Evolutionary conservation across 92 coral and sea anemone genomes (phyloP), one percentile per base, ranked within the genome.

Genomic region (Pocillopora grandis): DNA sequence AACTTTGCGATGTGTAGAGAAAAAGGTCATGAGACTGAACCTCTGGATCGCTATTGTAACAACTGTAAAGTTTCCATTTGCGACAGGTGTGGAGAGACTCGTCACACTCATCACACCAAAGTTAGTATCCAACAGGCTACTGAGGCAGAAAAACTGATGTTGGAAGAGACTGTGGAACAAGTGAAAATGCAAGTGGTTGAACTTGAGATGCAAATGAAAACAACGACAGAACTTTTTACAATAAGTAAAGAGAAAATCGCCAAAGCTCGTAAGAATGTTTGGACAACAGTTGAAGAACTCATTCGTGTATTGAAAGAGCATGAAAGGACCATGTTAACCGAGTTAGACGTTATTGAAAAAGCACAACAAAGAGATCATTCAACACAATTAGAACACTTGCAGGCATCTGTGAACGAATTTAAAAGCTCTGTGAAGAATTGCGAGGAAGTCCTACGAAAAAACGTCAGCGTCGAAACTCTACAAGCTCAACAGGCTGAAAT

Each of bases 1-100:
- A 35, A 12, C 13, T 33, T 59, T 33, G 15, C 19, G 42, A 15
- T 35, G 70, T 76, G 80, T 16, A 61, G 31, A 76, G 68, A 76
- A 56, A 76, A 31, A 61, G 27, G 18, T 12, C 80, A 76, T 67
- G 80, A 76, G 56, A 76, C 60, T 33, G 69, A 76, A 60, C 56
- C 20, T 12, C 56, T 79, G 61, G 49, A 48, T 19, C 52, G 3
- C n/a, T 79, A 20, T 52, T 79, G 83, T 31, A 17, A 48, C 31
- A 31, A 79, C 33, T 79, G 83, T 52, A 79, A 79, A 63, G 83
- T 79, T 9, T 62, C 72, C 21, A 62, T 78, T 78, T 78, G 82
- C 20, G 36, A 42, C 36, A 78, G 62, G 72, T 78, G 82, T 78
- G 72, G 82, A 63, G 35, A 37, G 13, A 78, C 71, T 19, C 71